A percentile compares a stretch with the other conserved stretches of the same genome.
These are phyloP conservation scores for Epiperipatus broadwayi DNA, from an alignment of 2,888 invertebrate genomes.

Conservation along the genomic window DNA sequence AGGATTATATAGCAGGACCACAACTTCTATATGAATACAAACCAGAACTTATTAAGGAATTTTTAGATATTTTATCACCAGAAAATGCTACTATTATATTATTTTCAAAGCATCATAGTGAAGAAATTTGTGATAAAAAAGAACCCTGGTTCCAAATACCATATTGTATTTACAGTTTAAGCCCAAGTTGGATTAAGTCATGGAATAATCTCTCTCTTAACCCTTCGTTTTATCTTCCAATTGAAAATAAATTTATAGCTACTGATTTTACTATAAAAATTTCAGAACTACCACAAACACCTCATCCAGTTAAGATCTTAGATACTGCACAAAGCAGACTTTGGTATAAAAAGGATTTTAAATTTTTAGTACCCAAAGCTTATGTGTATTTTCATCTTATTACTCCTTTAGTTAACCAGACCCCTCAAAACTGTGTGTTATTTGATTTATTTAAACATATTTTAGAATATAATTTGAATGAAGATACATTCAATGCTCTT, in stretches of 20 bases:
- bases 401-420: conserved; percentile 39
- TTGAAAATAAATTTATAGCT: conserved; percentile 22
- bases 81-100: conserved; percentile 50
- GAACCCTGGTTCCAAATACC: conserved; percentile 70
- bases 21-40: conserved; percentile 55
- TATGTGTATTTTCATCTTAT: too few relatives aligned
- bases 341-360: conserved; percentile 66
- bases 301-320: conserved; percentile 40
- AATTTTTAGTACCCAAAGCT: conserved; percentile 58
- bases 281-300: conserved; percentile 16
- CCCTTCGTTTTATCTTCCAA: conserved; percentile 20
- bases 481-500: conserved; percentile 50
- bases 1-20: conserved; percentile 56
- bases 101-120: conserved; percentile 37
- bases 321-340: conserved; percentile 41
- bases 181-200: too few relatives aligned
- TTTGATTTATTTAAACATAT: conserved; percentile 39
- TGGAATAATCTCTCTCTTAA: too few relatives aligned
- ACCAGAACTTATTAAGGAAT: conserved; percentile 41
- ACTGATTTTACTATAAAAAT: conserved; percentile 20
- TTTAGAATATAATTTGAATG: conserved; percentile 36
- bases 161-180: too few relatives aligned
- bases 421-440: conserved; percentile 44
- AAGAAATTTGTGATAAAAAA: conserved; percentile 37
- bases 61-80: conserved; percentile 41